These are phyloP conservation scores for Heterodera carotae DNA, from an alignment of 1,140 invertebrate species.

Conservation along the genomic window DNA sequence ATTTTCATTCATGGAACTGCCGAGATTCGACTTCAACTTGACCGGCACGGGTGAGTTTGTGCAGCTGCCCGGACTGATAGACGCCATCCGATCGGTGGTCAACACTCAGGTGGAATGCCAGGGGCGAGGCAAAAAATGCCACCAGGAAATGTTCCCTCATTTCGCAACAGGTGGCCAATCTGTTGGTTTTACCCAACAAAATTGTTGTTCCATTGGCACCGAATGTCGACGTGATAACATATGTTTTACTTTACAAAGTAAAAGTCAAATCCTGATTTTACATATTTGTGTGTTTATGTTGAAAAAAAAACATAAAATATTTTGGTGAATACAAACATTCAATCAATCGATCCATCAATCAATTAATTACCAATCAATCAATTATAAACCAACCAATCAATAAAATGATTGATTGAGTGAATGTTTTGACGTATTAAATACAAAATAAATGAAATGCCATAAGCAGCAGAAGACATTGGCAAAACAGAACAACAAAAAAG, in stretches of 20 bases:
- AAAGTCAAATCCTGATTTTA: too few relatives aligned
- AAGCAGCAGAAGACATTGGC: background rate
- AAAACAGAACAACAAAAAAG: background rate
- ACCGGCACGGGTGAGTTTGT: slow-evolving; percentile 66
- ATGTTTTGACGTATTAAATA: too few relatives aligned
- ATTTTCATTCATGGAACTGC: slow-evolving; percentile 63
- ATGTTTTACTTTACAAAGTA: too few relatives aligned
- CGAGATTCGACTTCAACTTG: slow-evolving; percentile 59
- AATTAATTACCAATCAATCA: too few relatives aligned
- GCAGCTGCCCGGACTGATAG: slow-evolving; percentile 60
- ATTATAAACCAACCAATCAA: too few relatives aligned
- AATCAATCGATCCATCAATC: too few relatives aligned
- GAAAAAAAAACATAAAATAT: too few relatives aligned
- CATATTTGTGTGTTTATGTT: too few relatives aligned
- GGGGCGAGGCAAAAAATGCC: background rate
- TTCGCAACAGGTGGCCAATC: slow-evolving; percentile 56
- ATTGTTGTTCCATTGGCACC: slow-evolving; percentile 63
- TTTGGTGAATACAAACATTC: too few relatives aligned
- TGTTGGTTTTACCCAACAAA: slow-evolving; percentile 62
- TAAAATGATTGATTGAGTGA: too few relatives aligned
- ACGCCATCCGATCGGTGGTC: slow-evolving; percentile 58
- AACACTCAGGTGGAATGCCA: slow-evolving; percentile 33
- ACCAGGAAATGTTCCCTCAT: too few relatives aligned
- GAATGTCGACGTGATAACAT: slow-evolving; percentile 60
- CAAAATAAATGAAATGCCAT: background rate